Conservation (phyloP, 2,888 invertebrate genomes). For the Cephus runcator region DNA sequence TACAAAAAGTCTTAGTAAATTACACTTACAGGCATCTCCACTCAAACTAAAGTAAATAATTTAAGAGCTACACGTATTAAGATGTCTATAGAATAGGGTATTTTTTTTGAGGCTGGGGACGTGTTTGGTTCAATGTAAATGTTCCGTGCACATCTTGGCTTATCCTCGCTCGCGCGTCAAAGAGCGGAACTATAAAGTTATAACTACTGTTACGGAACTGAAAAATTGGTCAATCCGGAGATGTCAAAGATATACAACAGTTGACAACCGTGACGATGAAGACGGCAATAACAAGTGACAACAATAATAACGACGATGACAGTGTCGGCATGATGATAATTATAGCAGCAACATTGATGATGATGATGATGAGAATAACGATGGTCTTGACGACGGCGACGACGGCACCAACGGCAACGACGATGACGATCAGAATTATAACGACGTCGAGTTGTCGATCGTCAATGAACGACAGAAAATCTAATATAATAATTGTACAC, state of each 20-base stretch:
- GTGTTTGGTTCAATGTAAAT: constrained; percentile 21
- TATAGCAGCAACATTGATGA: not conserved
- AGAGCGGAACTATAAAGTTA: constrained; percentile 17
- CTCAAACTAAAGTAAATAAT: constrained; percentile 65
- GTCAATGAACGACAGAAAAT: not conserved
- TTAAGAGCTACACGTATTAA: constrained; percentile 64
- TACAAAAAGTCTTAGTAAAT: constrained; percentile 65
- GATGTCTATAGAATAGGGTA: constrained; percentile 61
- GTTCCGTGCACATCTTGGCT: not conserved
- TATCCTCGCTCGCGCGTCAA: constrained; percentile 25
- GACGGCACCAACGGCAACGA: not conserved
- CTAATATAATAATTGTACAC: not conserved
- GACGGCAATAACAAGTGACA: not conserved
- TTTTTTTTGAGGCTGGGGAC: constrained; percentile 39
- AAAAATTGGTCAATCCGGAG: not conserved
- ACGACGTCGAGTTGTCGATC: not conserved
- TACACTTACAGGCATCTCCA: constrained; percentile 65
- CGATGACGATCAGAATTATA: not conserved
- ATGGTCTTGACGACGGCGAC: not conserved
- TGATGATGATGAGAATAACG: not conserved
- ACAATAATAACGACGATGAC: not conserved
- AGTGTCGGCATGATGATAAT: not conserved
- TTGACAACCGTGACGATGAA: not conserved
- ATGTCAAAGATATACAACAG: not conserved
- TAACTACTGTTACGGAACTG: not conserved